A percentile compares a stretch with the other conserved stretches of the same genome.
phyloP scores from a whole-genome alignment of 2,113 vertebrate genomes.

The Vireo altiloquus region DNA sequence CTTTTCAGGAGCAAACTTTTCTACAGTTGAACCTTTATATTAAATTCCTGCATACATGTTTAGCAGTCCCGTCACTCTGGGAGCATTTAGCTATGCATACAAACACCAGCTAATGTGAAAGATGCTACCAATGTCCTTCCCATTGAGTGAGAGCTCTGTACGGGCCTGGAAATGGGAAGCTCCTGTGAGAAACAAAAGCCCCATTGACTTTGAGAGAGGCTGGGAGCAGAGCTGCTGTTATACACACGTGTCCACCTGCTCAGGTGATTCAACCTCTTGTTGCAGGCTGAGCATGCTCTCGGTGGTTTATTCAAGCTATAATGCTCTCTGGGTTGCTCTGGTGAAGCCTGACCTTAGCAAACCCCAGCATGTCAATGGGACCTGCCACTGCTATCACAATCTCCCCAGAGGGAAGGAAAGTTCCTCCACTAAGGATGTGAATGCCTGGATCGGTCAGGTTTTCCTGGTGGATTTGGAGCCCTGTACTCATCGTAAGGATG shows the following conservation, averaged over 20 bases:
- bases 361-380: background rate
- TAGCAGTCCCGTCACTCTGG: background rate
- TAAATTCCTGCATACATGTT: background rate
- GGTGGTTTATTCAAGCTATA: background rate
- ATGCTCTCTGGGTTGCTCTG: background rate
- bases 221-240: background rate
- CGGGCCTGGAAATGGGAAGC: background rate
- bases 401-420: background rate
- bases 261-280: fast-evolving
- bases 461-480: background rate
- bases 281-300: no score
- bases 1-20: background rate
- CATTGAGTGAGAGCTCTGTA: background rate
- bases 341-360: background rate
- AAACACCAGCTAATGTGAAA: background rate
- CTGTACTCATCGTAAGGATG: background rate
- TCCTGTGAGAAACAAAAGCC: background rate
- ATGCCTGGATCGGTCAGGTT: background rate
- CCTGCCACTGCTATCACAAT: background rate
- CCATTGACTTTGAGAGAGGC: background rate
- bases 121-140: background rate
- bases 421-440: background rate
- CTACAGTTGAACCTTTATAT: background rate
- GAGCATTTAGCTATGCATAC: background rate
- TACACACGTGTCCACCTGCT: fast-evolving